Base-by-base conservation (phyloP, 2,888 invertebrate genomes). In the Caenorhabditis sp. region DNA sequence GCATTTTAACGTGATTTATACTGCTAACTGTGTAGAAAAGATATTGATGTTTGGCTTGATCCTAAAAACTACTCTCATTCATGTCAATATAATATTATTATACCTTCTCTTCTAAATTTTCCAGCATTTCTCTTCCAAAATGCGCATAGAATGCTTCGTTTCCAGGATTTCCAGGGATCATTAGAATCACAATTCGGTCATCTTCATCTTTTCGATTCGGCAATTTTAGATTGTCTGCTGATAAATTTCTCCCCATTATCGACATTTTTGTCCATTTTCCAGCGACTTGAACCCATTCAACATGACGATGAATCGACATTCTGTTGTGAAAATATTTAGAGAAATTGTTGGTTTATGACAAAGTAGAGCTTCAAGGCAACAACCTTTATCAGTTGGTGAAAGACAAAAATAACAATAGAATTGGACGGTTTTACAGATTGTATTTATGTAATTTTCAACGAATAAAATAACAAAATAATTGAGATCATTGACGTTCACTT, bases 111-210 rank as follows among this genome's bases (percentile, higher is more conserved):
- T 37, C 14, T 37, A 72, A 17, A 70, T 79, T 81, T 27, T 67
- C 59, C 5, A 84, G 62, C 1, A 85, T 58, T 50, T 65, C 65
- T 19, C 68, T 62, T 1, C 84, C 84, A 57, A 85, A 85, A 54
- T 83, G 79, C 1, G 81, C 77, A 62, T 85, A 85, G 62, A 84
- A 85, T 21, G 76, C 76, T 31, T 85, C 84, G 76, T 84, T 84
- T 27, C 84, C 84, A 0, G 84, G 84, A 63, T 84, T 84, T 6
- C 84, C 84, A 78, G 81, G 81, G 57, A 81, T 81, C 81, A 81
- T 81, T 6, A 81, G 59, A 60, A 81, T 79, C 24, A 78, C 73
- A 1, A 77, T 63, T 6, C 81, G 65, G 59, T 81, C 71, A 50
- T 79, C 76, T 12, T 61, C 26, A 8, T 62, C 71, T 21, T 66